These are phyloP conservation scores for Sebastes nivosus DNA, from an alignment of 2,797 vertebrate genomes.

Conservation along the genomic window DNA sequence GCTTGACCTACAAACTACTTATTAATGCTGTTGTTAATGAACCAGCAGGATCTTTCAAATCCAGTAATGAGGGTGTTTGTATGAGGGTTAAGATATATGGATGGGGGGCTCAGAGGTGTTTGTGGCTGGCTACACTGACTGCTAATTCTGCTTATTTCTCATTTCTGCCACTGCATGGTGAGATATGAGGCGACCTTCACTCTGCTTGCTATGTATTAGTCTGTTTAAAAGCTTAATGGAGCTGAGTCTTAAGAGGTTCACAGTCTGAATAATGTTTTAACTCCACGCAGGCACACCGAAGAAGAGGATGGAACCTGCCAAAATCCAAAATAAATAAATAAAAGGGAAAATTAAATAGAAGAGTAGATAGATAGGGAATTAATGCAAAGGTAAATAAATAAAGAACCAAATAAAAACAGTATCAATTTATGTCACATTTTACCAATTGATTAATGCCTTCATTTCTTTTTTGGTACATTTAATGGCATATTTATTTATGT, in stretches of 20 bases:
- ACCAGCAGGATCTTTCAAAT: conserved; percentile 44
- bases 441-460: too few species aligned
- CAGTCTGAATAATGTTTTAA: background rate
- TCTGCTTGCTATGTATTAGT: conserved; percentile 9
- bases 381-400: too few species aligned
- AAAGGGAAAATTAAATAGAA: too few species aligned
- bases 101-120: conserved; percentile 10
- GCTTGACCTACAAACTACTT: conserved; percentile 50
- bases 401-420: too few species aligned
- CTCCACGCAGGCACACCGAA: background rate
- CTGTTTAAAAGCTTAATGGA: conserved; percentile 34
- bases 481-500: too few species aligned
- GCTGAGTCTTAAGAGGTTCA: conserved; percentile 13
- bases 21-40: conserved; percentile 57
- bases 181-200: conserved; percentile 43
- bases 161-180: conserved; percentile 18
- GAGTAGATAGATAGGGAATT: too few species aligned
- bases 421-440: too few species aligned
- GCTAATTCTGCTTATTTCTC: conserved; percentile 38
- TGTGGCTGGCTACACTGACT: conserved; percentile 3
- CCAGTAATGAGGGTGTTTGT: conserved; percentile 45
- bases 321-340: background rate
- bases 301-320: too few species aligned
- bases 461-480: too few species aligned
- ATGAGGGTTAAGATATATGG: conserved; percentile 19